Evolutionary conservation across 2,113 vertebrate genomes (phyloP), one percentile per base, ranked within the genome.

Genomic region (Mastomys coucha): DNA sequence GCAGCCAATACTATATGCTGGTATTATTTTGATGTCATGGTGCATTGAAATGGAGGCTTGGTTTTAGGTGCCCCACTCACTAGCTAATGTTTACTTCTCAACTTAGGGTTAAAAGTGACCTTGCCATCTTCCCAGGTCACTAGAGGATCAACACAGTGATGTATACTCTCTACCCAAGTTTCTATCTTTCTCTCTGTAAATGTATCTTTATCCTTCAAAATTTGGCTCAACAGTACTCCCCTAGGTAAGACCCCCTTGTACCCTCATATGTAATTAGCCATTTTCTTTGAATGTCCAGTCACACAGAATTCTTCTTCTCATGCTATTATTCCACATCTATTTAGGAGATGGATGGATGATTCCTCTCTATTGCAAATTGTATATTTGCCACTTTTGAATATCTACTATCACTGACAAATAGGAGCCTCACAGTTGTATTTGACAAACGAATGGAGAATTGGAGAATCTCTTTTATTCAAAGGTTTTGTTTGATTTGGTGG

Each of bases 81-180:
- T 72, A 58, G 45, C 16, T 76, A 69, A 20, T 28, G 84, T 69
- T 24, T 42, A 2, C 53, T 65, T 91, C 36, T 26, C 28, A 53
- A 10, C 78, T 24, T 14, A 2, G 26, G 36, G 31, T 85, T 20
- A 70, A 20, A 26, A 33, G 63, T 60, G 13, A 36, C 72, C 36
- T 7, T 53, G 56, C 5, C n/a, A 73, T 81, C 45, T 26, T 82
- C 26, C 36, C 10, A 31, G 65, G 45, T 67, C n/a, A 8, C 3
- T 51, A 39, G 49, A 60, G 9, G 51, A 31, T 39, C 10, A 19
- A 24, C 45, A 7, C 36, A 65, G n/a, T 42, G 88, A 49, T 51
- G 8, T 0, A 0, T 22, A 26, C 26, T 24, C 1, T 31, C n/a
- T 72, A 2, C 14, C 16, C 24, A 8, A 11, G 19, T 3, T 13